These are phyloP conservation scores for Bombyx huttoni DNA, from an alignment of 2,888 invertebrate genomes.

Conservation along the genomic window DNA sequence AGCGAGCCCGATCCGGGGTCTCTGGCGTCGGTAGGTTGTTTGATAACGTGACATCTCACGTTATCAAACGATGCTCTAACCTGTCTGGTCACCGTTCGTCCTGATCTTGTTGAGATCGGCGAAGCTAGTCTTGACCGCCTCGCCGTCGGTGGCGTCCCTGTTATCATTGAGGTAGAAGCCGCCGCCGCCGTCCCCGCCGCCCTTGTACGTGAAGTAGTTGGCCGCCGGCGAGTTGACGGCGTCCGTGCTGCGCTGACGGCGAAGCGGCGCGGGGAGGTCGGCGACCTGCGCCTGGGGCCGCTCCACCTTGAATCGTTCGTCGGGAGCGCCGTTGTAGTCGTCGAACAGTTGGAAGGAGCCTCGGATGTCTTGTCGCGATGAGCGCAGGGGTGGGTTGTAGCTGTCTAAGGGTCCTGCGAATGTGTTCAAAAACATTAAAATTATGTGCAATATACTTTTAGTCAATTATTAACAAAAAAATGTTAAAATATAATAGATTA, in stretches of 20 bases:
- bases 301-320: conserved; percentile 56
- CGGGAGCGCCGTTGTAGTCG: conserved; percentile 53
- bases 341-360: conserved; percentile 79
- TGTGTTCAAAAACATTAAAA: background rate
- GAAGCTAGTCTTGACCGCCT: conserved; percentile 75
- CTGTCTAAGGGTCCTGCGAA: conserved; percentile 59
- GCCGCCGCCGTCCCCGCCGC: conserved; percentile 49
- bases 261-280: conserved; percentile 39
- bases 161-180: conserved; percentile 57
- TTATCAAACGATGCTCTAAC: conserved; percentile 20
- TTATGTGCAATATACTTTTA: background rate
- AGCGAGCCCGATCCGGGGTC: too few species aligned
- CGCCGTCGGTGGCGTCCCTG: conserved; percentile 74
- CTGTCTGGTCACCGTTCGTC: conserved; percentile 62
- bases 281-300: conserved; percentile 73
- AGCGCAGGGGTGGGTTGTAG: conserved; percentile 79
- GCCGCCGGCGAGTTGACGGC: conserved; percentile 43
- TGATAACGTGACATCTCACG: too few species aligned
- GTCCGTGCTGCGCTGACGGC: conserved; percentile 74
- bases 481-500: too few species aligned
- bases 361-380: conserved; percentile 82
- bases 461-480: background rate
- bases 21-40: too few species aligned
- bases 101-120: conserved; percentile 77
- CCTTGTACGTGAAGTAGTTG: conserved; percentile 39